Percentiles rank a stretch among this genome's conserved stretches.
These are phyloP conservation scores for Megaptera novaeangliae DNA, from an alignment of 2,113 vertebrate genomes.

Conservation along the genomic window DNA sequence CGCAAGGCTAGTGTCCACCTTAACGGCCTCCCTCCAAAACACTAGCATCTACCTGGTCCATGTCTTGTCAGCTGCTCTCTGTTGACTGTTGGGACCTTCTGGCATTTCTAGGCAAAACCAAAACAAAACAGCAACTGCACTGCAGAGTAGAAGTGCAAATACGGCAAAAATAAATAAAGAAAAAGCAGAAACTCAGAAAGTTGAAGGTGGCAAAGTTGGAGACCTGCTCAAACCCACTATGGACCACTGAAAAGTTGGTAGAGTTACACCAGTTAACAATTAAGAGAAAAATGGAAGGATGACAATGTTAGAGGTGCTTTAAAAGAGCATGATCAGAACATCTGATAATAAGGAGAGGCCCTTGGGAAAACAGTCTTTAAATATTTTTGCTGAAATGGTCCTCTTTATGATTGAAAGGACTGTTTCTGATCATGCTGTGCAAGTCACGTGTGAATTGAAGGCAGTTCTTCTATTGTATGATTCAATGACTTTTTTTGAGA, in stretches of 20 bases:
- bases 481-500: background rate
- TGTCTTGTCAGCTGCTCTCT: background rate
- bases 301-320: background rate
- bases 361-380: background rate
- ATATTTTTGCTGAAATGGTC: background rate
- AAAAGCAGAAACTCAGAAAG: background rate
- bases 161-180: background rate
- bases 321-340: background rate
- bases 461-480: background rate
- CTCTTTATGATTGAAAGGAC: background rate
- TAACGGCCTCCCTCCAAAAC: background rate
- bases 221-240: background rate
- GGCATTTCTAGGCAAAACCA: background rate
- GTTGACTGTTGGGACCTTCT: background rate
- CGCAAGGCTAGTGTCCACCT: background rate
- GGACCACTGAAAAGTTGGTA: fast-evolving
- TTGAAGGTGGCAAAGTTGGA: background rate
- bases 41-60: background rate
- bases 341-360: background rate
- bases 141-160: background rate
- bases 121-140: background rate
- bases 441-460: background rate
- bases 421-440: background rate
- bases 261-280: background rate
- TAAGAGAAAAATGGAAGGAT: background rate